A percentile compares a stretch with the other conserved stretches of the same genome.
phyloP scores from a whole-genome alignment of 2,113 vertebrate genomes.

The Alces alces region DNA sequence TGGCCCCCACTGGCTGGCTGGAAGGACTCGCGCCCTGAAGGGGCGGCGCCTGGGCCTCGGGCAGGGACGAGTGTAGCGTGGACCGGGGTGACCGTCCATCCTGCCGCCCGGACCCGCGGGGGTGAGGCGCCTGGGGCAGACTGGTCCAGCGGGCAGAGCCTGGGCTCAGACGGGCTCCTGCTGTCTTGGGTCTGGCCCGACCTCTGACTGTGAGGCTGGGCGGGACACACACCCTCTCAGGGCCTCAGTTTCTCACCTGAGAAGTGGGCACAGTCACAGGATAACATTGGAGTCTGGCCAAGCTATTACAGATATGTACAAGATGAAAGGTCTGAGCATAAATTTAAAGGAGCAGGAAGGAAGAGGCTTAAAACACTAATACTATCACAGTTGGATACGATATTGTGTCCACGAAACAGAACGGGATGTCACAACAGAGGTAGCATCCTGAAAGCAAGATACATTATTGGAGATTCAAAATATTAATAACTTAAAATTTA shows the following conservation, averaged over 20 bases:
- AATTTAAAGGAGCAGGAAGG: too few relatives aligned
- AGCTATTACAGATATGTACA: accelerated
- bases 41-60: not conserved
- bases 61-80: not conserved
- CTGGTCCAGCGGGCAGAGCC: not conserved
- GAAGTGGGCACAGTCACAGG: not conserved
- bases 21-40: not conserved
- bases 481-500: not conserved
- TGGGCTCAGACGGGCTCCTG: not conserved
- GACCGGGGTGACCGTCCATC: not conserved
- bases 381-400: too few relatives aligned
- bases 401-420: not conserved
- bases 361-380: accelerated
- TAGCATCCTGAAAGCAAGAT: too few relatives aligned
- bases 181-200: not conserved
- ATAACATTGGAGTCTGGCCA: not conserved
- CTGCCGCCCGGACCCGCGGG: accelerated
- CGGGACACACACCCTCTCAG: not conserved
- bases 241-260: too few relatives aligned
- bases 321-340: not conserved
- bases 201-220: not conserved
- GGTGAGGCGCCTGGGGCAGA: not conserved
- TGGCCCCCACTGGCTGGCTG: not conserved
- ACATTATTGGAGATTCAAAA: not conserved
- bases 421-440: too few relatives aligned